Evolutionary conservation across 2,888 invertebrate genomes (phyloP).

Genomic region (Macrophya alboannulata): DNA sequence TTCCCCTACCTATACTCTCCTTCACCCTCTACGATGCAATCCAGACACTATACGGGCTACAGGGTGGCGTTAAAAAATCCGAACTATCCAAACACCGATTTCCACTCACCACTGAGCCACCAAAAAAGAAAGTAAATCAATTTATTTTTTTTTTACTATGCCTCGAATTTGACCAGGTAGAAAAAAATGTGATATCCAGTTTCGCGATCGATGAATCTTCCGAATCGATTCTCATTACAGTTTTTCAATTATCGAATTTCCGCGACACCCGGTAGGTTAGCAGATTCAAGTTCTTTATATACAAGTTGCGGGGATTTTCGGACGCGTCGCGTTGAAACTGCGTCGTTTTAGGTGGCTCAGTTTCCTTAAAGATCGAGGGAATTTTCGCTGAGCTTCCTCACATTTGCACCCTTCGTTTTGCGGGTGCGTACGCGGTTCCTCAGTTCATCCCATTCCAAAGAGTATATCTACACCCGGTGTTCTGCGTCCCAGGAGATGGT

Average conservation of each 20-base stretch:
- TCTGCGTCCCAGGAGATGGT: slow-evolving; percentile 10
- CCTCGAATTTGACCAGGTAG: neutral
- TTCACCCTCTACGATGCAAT: slow-evolving; percentile 1
- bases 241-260: neutral
- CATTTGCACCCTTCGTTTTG: slow-evolving; percentile 49
- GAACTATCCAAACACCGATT: neutral
- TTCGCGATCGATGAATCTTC: neutral
- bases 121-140: neutral
- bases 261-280: neutral
- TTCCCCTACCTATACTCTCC: neutral
- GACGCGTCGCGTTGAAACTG: slow-evolving; percentile 39
- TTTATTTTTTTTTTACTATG: neutral
- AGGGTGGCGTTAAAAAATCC: neutral
- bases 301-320: slow-evolving; percentile 34
- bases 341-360: slow-evolving; percentile 45
- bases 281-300: neutral
- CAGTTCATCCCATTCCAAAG: neutral
- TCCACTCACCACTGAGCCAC: neutral
- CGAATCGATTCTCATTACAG: neutral
- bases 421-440: slow-evolving; percentile 9
- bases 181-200: neutral
- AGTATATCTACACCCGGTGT: neutral
- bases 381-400: slow-evolving; percentile 42
- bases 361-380: slow-evolving; percentile 45
- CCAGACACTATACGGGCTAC: neutral